Base-by-base conservation (phyloP, 2,797 vertebrate genomes). In the Tolypeutes matacus region DNA sequence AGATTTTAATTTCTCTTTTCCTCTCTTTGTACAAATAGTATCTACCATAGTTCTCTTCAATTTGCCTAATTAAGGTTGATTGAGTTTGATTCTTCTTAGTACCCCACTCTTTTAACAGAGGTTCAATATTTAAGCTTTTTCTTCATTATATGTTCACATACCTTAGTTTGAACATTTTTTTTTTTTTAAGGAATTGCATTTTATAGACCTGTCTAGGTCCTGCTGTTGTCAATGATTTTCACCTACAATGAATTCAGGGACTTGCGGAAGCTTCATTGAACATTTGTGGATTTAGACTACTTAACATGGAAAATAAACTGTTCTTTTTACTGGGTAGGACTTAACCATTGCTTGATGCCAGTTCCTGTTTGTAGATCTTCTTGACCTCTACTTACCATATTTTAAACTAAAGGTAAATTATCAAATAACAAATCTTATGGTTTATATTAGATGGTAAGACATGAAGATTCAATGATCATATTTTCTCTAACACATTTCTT, bases 381-480 rank as follows among this genome's bases (percentile, higher is more conserved):
- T 93, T 81, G 14, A 75, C 23, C 3, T 81, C 29, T 81, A 77
- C 9, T 53, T 53, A 56, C 17, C 5, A 46, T 51, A 90, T 91
- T 89, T 90, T 15, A 87, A 80, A 78, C 36, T 88, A 80, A 64
- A 64, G 36, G 11, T 62, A 87, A 84, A 94, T 89, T 86, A 80
- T 87, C 27, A 85, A 69, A 75, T n/a, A 42, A 76, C 86, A 49
- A 95, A 88, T 25, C 1, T 13, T 81, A 7, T 92, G 34, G 82
- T 92, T 89, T 88, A 58, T 53, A 67, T 34, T 91, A 85, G 62
- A 77, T 42, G 0, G 1, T n/a, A 31, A 69, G 51, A 91, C 53
- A 94, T 75, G 64, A 73, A 72, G 20, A 80, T 76, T 85, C 36
- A 69, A 13, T 60, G 20, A 42, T 84, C 14, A 31, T 70, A 76